Conservation (phyloP, 37 sponge, comb jelly and placozoan species). For the Corticium candelabrum region DNA sequence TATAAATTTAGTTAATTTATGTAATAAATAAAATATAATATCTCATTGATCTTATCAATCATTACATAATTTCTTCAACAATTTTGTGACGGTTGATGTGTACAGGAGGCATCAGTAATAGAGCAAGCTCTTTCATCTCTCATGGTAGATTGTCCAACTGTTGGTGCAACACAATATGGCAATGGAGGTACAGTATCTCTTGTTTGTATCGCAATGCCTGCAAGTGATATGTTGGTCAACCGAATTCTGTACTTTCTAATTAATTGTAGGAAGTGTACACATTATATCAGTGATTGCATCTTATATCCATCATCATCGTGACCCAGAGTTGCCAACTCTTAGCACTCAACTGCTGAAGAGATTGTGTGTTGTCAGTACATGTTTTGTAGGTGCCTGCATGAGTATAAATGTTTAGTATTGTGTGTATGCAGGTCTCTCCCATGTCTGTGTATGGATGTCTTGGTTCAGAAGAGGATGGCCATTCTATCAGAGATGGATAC, state of each 20-base stretch:
- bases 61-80: too few relatives aligned
- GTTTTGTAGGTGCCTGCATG: neutral
- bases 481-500: constrained; percentile 41
- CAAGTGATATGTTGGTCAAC: neutral
- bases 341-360: constrained; percentile 6
- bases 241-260: neutral
- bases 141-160: neutral
- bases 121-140: neutral
- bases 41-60: too few relatives aligned
- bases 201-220: too few relatives aligned
- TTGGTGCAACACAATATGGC: neutral
- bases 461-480: constrained; percentile 29
- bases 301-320: constrained; percentile 53
- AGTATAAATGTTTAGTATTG: neutral
- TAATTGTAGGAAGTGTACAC: neutral
- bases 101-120: neutral
- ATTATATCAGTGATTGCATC: constrained; percentile 44
- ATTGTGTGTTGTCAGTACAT: constrained; percentile 12
- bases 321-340: constrained; percentile 31
- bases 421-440: constrained; percentile 33
- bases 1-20: too few relatives aligned
- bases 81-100: too few relatives aligned
- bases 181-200: too few relatives aligned
- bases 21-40: too few relatives aligned
- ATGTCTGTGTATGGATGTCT: constrained; percentile 72